A percentile compares a stretch with the other conserved stretches of the same genome.
phyloP scores from a whole-genome alignment of 2,113 vertebrate genomes.

The Hiodon tergisus region DNA sequence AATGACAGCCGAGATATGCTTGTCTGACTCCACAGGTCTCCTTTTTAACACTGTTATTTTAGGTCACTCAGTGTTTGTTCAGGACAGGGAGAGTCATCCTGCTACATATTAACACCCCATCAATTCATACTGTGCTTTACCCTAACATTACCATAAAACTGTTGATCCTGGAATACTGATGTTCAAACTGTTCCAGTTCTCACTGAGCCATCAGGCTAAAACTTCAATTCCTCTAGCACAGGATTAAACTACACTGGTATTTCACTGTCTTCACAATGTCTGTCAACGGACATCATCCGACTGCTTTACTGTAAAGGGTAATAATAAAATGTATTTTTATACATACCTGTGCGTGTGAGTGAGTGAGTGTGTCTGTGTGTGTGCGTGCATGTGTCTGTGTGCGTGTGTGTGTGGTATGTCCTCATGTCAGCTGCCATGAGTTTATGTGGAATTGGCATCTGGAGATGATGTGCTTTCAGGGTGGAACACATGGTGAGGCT shows the following conservation, averaged over 20 bases:
- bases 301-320: neutral
- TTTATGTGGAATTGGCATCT: too few relatives aligned
- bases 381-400: neutral
- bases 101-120: conserved; percentile 48
- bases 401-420: neutral
- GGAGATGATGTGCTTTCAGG: too few relatives aligned
- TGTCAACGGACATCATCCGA: neutral
- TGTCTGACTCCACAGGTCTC: conserved; percentile 21
- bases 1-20: conserved; percentile 31
- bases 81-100: conserved; percentile 35
- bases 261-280: neutral
- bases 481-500: too few relatives aligned
- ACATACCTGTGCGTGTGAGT: neutral
- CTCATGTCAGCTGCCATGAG: too few relatives aligned
- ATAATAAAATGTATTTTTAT: neutral
- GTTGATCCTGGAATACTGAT: conserved; percentile 43
- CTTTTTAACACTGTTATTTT: conserved; percentile 29
- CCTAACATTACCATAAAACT: conserved; percentile 46
- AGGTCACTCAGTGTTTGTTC: conserved; percentile 38
- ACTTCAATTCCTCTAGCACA: neutral
- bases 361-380: neutral
- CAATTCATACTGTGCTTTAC: conserved; percentile 34
- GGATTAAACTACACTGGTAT: too few relatives aligned
- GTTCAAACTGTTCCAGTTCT: conserved; percentile 20
- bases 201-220: conserved; percentile 1